These are phyloP conservation scores for Macrosoma leucophasiata DNA, from an alignment of 2,888 invertebrate genomes.

Conservation along the genomic window DNA sequence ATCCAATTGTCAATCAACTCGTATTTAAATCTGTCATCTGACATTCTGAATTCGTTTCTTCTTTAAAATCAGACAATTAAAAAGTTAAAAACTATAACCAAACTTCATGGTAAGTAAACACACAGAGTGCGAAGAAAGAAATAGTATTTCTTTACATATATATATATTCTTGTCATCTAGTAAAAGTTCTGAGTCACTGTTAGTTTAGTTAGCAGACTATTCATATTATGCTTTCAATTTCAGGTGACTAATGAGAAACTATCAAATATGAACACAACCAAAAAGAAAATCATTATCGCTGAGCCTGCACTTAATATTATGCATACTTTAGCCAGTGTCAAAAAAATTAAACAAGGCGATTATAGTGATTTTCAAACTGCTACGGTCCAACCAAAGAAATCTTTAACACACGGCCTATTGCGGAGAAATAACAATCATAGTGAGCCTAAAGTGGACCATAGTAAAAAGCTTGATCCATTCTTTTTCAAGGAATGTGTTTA, in stretches of 20 bases:
- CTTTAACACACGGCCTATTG: conserved; percentile 63
- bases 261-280: conserved; percentile 56
- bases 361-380: conserved; percentile 71
- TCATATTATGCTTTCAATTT: no score
- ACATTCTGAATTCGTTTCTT: no score
- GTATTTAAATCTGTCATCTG: no score
- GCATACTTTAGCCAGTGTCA: conserved; percentile 74
- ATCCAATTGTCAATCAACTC: no score
- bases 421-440: conserved; percentile 48
- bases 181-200: no score
- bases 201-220: no score
- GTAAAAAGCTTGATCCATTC: conserved; percentile 68
- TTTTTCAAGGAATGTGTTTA: conserved; percentile 87
- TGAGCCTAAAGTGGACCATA: conserved; percentile 51
- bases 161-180: no score
- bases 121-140: no score
- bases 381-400: conserved; percentile 48
- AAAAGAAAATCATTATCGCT: conserved; percentile 63
- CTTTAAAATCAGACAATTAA: no score
- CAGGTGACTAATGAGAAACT: conserved; percentile 64
- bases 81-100: no score
- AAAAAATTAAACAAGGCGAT: conserved; percentile 72
- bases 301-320: conserved; percentile 78
- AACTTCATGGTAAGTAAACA: no score
- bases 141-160: no score